A percentile compares a stretch with the other conserved stretches of the same genome.
Evolutionary conservation across 2,888 invertebrate species (phyloP).

Genomic region (Ophraella communa): DNA sequence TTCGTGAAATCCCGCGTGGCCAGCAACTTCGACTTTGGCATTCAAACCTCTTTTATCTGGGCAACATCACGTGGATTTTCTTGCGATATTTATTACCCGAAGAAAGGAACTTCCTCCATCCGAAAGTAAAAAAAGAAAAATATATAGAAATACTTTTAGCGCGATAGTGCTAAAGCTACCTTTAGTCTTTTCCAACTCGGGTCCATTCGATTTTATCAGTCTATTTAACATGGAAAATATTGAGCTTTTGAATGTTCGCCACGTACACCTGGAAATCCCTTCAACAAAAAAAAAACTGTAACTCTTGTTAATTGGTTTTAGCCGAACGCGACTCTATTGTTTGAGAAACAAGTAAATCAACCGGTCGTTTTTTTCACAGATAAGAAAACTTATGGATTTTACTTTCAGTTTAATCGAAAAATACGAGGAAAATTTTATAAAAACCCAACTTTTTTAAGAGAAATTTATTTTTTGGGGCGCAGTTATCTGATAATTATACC

Average conservation of each 20-base stretch:
- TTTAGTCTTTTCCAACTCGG: slow-evolving; percentile 29
- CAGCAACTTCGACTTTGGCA: not conserved
- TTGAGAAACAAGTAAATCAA: slow-evolving; percentile 14
- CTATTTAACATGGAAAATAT: slow-evolving; percentile 34
- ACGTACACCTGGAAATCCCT: slow-evolving; percentile 2
- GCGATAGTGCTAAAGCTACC: slow-evolving; percentile 37
- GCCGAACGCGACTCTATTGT: slow-evolving; percentile 1
- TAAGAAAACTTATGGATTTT: not conserved
- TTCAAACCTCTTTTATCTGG: slow-evolving; percentile 30
- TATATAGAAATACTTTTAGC: slow-evolving; percentile 32
- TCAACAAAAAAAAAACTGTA: slow-evolving; percentile 1
- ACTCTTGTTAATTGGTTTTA: slow-evolving; percentile 14
- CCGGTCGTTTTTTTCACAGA: not conserved
- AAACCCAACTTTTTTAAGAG: too few relatives aligned
- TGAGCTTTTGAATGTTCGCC: slow-evolving; percentile 19
- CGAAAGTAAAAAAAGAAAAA: slow-evolving; percentile 27
- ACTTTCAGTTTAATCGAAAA: not conserved
- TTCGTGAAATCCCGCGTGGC: not conserved
- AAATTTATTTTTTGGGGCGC: too few relatives aligned
- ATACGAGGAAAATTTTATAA: not conserved
- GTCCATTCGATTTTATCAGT: slow-evolving; percentile 32
- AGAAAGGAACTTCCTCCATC: slow-evolving; percentile 25
- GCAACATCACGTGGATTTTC: slow-evolving; percentile 34
- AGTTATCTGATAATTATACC: too few relatives aligned
- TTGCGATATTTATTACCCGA: slow-evolving; percentile 33